Evolutionary conservation across 2,113 vertebrate genomes (phyloP), one percentile per base, ranked within the genome.

Genomic region (Pelodiscus sinensis): DNA sequence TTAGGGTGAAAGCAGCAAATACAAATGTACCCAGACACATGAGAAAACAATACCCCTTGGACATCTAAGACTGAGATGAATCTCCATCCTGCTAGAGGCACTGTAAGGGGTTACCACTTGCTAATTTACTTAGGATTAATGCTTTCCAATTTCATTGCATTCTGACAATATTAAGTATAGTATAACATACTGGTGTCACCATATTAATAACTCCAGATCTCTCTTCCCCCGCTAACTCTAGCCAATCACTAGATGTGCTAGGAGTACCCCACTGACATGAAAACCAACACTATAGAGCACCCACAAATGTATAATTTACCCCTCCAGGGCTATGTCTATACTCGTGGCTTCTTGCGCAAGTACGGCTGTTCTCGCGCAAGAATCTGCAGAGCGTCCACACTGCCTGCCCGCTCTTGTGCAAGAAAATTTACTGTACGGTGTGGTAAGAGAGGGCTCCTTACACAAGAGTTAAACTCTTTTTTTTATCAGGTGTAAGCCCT

Each of bases 1-100:
- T 89, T 96, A 25, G 38, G 56, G 79, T 62, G 80, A 94, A 91
- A 95, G 90, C 90, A 92, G n/a, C 16, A 81, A 95, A 91, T 94
- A 89, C 82, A 96, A 95, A 96, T 96, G 93, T 94, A 71, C 75
- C 92, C 71, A 90, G 22, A 86, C 50, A 3, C 10, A 62, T 9
- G 78, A 87, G 50, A 35, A 73, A 77, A 77, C 38, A 77, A 50
- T 24, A 13, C 6, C 38, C 14, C 14, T 80, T 27, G 5, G 52
- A 11, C 54, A 78, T 29, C 35, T 68, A 94, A 55, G 50, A 89
- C 79, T 2, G 13, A 44, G 54, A 50, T 38, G 31, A 50, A 78
- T 10, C 38, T 77, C 21, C 19, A 57, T 8, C 11, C 22, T n/a
- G 73, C 11, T 44, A 14, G 90, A 88, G 31, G 27, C 75, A 79